Evolutionary conservation across 2,797 vertebrate genomes (phyloP).

Genomic region (Notamacropus eugenii): DNA sequence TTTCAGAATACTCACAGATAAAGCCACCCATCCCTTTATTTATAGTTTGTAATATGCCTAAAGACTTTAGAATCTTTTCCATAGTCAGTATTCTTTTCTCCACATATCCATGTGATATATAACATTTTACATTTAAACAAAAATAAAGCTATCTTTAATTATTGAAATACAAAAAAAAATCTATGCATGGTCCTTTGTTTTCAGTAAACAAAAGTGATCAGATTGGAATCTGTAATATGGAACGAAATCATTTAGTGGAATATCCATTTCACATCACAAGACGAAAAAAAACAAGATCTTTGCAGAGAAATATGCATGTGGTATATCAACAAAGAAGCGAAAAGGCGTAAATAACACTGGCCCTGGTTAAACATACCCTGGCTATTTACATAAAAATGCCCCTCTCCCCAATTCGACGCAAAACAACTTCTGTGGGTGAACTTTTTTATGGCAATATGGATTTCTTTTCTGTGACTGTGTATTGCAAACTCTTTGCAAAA

Average conservation of each 20-base stretch:
- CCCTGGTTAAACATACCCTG: neutral
- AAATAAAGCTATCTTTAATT: neutral
- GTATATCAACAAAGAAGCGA: constrained; percentile 45
- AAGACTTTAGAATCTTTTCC: constrained; percentile 37
- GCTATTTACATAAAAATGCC: constrained; percentile 58
- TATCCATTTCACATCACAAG: constrained; percentile 15
- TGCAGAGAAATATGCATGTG: constrained; percentile 46
- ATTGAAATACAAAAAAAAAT: neutral
- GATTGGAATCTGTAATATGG: constrained; percentile 25
- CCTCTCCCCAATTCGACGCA: constrained; percentile 52
- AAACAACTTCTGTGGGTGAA: constrained; percentile 70
- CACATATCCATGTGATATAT: neutral
- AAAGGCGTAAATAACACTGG: neutral
- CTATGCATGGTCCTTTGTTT: constrained; percentile 15
- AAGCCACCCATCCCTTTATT: neutral
- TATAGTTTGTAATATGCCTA: neutral
- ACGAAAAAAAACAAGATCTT: constrained; percentile 13
- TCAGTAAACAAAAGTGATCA: constrained; percentile 27
- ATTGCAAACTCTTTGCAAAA: constrained; percentile 70
- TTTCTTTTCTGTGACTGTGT: constrained; percentile 76
- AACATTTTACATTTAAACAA: neutral
- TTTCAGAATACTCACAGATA: constrained; percentile 23
- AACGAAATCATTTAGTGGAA: constrained; percentile 29
- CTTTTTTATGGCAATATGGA: constrained; percentile 58
- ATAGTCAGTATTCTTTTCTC: constrained; percentile 20